These are phyloP conservation scores for Huso huso DNA, from an alignment of 2,797 vertebrate genomes.

Conservation along the genomic window DNA sequence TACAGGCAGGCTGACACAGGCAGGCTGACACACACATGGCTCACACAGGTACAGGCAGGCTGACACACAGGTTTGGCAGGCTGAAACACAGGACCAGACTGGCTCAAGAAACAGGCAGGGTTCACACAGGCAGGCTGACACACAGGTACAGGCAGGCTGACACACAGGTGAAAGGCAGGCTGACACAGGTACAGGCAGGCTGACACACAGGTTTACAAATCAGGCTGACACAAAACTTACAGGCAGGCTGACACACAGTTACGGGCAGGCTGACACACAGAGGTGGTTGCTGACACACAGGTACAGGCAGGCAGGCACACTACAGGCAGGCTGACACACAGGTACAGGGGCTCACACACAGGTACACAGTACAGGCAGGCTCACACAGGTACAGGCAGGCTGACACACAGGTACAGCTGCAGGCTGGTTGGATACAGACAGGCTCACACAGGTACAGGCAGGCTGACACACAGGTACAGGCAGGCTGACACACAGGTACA, in stretches of 20 bases:
- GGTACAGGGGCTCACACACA: background rate
- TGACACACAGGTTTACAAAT: background rate
- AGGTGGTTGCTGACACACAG: background rate
- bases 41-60: background rate
- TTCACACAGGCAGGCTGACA: background rate
- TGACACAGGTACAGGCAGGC: background rate
- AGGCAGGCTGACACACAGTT: background rate
- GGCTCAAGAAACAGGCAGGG: background rate
- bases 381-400: too few species aligned
- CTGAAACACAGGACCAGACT: background rate
- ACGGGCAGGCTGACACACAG: background rate
- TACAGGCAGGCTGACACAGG: background rate
- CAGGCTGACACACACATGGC: background rate
- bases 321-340: background rate
- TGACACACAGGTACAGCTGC: too few species aligned
- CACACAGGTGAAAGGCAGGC: background rate
- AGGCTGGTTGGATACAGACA: too few species aligned
- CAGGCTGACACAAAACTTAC: too few species aligned
- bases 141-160: background rate
- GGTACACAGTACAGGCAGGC: too few species aligned
- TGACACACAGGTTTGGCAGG: background rate
- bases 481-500: background rate
- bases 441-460: too few species aligned
- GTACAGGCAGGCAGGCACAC: background rate
- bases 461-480: background rate